These are phyloP conservation scores for Wasmannia auropunctata DNA, from an alignment of 1,140 invertebrate species.

Conservation along the genomic window DNA sequence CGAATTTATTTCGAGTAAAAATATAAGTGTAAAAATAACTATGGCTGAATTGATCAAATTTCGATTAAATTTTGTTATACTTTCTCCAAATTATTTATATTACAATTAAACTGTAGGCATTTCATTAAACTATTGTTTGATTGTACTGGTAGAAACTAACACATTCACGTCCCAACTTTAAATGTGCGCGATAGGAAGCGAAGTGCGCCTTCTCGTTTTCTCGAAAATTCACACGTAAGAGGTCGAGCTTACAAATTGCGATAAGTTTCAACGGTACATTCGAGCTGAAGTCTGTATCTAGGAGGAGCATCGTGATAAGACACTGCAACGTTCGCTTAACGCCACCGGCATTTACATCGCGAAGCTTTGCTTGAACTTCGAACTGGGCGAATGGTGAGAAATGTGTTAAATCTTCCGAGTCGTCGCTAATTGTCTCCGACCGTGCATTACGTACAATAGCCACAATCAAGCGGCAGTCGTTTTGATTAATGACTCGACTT, in stretches of 20 bases:
- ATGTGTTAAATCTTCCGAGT: slow-evolving; percentile 19
- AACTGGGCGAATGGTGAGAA: background rate
- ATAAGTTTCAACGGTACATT: slow-evolving; percentile 40
- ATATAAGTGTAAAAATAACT: background rate
- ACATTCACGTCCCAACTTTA: slow-evolving; percentile 1
- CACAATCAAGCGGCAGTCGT: slow-evolving; percentile 35
- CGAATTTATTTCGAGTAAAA: background rate
- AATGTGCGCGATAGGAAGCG: background rate
- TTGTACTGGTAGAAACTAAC: slow-evolving; percentile 2
- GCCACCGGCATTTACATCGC: slow-evolving; percentile 23
- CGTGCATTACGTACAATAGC: slow-evolving; percentile 26
- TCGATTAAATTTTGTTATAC: background rate
- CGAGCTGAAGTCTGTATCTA: slow-evolving; percentile 19
- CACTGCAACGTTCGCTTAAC: slow-evolving; percentile 41
- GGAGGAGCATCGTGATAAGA: slow-evolving; percentile 42
- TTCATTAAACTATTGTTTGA: slow-evolving; percentile 6
- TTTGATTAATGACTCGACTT: slow-evolving; percentile 30
- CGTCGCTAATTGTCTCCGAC: slow-evolving; percentile 44
- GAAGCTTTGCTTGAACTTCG: slow-evolving; percentile 45
- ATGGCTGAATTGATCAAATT: background rate
- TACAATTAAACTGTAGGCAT: background rate
- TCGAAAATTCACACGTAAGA: slow-evolving; percentile 36
- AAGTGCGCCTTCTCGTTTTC: background rate
- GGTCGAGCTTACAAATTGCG: slow-evolving; percentile 43
- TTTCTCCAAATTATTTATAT: background rate